Evolutionary conservation across 1,140 invertebrate species (phyloP).

Genomic region (Fopius arisanus): DNA sequence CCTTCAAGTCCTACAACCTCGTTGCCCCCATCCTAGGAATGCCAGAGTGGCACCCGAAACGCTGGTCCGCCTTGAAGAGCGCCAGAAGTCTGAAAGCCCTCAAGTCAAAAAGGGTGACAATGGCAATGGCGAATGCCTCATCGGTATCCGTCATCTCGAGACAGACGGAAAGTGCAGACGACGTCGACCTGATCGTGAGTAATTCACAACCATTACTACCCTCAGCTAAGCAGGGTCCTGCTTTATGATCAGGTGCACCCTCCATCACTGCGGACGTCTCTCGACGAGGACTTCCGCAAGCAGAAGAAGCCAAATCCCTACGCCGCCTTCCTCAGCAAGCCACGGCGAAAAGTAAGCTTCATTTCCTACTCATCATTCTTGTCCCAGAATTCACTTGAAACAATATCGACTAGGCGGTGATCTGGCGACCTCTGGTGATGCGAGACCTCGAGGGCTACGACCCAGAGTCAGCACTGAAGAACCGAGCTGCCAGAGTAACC

Average conservation of each 20-base stretch:
- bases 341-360: conserved; percentile 50
- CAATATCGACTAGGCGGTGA: conserved; percentile 41
- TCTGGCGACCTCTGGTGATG: conserved; percentile 47
- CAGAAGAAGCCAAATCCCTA: conserved; percentile 47
- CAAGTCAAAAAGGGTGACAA: neutral
- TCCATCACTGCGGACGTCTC: conserved; percentile 34
- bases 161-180: neutral
- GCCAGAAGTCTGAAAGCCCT: neutral
- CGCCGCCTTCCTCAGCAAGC: conserved; percentile 49
- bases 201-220: neutral
- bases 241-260: conserved; percentile 47
- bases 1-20: conserved; percentile 45
- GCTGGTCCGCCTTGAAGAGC: conserved; percentile 19
- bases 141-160: neutral
- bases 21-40: conserved; percentile 49
- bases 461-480: conserved; percentile 52
- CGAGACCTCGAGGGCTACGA: conserved; percentile 51
- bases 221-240: neutral
- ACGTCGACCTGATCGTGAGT: conserved; percentile 38
- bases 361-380: neutral
- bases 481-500: conserved; percentile 47
- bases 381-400: no score
- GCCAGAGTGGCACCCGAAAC: conserved; percentile 34
- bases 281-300: conserved; percentile 1
- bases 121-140: neutral